Evolutionary conservation across 2,797 vertebrate species (phyloP), one percentile per base, ranked within the genome.

Genomic region (Saxicola maurus): DNA sequence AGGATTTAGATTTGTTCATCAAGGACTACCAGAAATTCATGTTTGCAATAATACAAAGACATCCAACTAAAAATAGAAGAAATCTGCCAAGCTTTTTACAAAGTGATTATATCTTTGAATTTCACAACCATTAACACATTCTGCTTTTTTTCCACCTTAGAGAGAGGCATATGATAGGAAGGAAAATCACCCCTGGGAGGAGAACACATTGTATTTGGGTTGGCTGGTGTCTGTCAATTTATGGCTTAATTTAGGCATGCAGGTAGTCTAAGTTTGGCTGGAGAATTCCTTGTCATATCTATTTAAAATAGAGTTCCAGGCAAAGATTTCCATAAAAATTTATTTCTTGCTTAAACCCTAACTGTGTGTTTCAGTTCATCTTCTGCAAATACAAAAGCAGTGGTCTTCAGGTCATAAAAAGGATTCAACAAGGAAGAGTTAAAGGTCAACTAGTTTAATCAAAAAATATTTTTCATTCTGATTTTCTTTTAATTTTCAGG

Each of bases 351-450:
- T 75, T 56, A 43, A 33, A 33, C 9, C 23, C 12, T 21, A 46
- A 27, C 10, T 35, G 17, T 3, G 37, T 24, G 1, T 23, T 74
- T 66, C 37, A 31, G 13, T 48, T 74, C 42, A 61, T 11, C 45
- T 62, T 77, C 33, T 24, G 43, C 11, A 51, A 37, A 31, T 17
- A 11, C 4, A 52, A 71, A 71, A 71, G 1, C 15, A 27, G 4
- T 12, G 21, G 11, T 33, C n/a, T 60, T 64, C 23, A 33, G 7
- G 28, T 31, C 23, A 10, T 1, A 9, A 9, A 16, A 56, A 25
- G 8, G 21, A 27, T 15, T 62, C 6, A 9, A 24, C 46, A 46
- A 13, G 1, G 5, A 2, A 7, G 12, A 2, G 1, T 24, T 56
- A 56, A 52, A 82, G 85, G 16, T 27, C 3, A 13, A 38, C 11